These are phyloP conservation scores for Mythimna vitellina DNA, from an alignment of 2,888 invertebrate genomes.

Conservation along the genomic window DNA sequence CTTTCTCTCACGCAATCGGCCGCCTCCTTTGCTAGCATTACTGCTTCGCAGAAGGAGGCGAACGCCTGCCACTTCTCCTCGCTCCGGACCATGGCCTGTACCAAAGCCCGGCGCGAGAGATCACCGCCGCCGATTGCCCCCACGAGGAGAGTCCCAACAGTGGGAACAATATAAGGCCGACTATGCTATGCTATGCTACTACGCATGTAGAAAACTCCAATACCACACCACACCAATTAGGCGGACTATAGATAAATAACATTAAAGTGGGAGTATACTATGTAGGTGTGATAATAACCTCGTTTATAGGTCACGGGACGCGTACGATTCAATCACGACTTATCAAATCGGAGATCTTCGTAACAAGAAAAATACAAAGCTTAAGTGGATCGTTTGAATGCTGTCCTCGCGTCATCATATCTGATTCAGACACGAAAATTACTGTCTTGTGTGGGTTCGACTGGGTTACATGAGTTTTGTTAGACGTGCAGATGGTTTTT, in stretches of 20 bases:
- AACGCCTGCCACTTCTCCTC: too few species aligned
- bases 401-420: slow-evolving; percentile 26
- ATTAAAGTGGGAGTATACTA: slow-evolving; percentile 22
- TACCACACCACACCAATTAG: slow-evolving; percentile 8
- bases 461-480: background rate
- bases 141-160: too few species aligned
- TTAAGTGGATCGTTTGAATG: slow-evolving; percentile 42
- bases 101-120: too few species aligned
- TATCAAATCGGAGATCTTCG: slow-evolving; percentile 48
- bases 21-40: too few species aligned
- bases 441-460: slow-evolving; percentile 32
- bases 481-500: background rate
- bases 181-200: too few species aligned
- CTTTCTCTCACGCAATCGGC: too few species aligned
- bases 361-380: slow-evolving; percentile 46
- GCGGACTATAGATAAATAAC: background rate
- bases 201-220: background rate
- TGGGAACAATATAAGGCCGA: too few species aligned
- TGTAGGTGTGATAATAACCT: slow-evolving; percentile 60
- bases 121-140: too few species aligned
- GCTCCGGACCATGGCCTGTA: too few species aligned
- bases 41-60: too few species aligned
- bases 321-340: slow-evolving; percentile 66
- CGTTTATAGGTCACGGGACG: slow-evolving; percentile 61
- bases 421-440: slow-evolving; percentile 55